Percentiles rank a stretch among this genome's conserved stretches.
Conservation (phyloP, 64 coral and sea anemone genomes). For the Dendronephthya gigantea region DNA sequence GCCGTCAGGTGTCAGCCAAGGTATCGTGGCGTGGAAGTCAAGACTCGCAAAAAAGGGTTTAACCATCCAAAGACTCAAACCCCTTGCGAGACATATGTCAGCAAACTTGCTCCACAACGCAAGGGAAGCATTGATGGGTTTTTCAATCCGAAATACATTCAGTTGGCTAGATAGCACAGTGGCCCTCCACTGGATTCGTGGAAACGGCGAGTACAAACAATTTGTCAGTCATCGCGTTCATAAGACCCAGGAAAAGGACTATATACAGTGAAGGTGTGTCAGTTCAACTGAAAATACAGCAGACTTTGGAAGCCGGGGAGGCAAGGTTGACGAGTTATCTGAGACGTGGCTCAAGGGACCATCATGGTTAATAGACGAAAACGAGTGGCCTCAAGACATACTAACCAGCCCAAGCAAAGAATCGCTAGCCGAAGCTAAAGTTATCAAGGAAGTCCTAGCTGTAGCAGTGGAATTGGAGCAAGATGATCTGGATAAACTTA, state of each 20-base stretch:
- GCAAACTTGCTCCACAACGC: too few species aligned
- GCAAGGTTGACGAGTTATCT: not conserved
- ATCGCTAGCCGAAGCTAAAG: conserved; percentile 17
- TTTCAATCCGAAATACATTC: too few species aligned
- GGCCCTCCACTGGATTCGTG: too few species aligned
- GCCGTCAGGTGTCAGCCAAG: conserved; percentile 36
- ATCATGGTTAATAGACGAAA: conserved; percentile 23
- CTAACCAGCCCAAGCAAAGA: conserved; percentile 15
- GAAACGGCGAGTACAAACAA: too few species aligned
- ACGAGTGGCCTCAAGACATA: conserved; percentile 35
- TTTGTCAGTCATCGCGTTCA: conserved; percentile 30
- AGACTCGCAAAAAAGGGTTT: conserved; percentile 48
- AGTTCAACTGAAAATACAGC: conserved; percentile 37
- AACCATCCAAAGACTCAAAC: too few species aligned
- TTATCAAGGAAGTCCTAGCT: conserved; percentile 8
- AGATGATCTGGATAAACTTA: conserved; percentile 24
- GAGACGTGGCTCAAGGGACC: conserved; percentile 31
- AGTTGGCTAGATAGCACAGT: too few species aligned
- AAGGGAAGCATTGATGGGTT: too few species aligned
- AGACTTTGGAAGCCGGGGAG: conserved; percentile 26
- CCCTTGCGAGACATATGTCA: too few species aligned
- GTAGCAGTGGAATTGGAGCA: not conserved
- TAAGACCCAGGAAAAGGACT: conserved; percentile 17
- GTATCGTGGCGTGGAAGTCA: conserved; percentile 25
- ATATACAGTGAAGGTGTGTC: conserved; percentile 34